Base-by-base conservation (phyloP, 2,113 vertebrate species). In the Poeciliopsis retropinna region DNA sequence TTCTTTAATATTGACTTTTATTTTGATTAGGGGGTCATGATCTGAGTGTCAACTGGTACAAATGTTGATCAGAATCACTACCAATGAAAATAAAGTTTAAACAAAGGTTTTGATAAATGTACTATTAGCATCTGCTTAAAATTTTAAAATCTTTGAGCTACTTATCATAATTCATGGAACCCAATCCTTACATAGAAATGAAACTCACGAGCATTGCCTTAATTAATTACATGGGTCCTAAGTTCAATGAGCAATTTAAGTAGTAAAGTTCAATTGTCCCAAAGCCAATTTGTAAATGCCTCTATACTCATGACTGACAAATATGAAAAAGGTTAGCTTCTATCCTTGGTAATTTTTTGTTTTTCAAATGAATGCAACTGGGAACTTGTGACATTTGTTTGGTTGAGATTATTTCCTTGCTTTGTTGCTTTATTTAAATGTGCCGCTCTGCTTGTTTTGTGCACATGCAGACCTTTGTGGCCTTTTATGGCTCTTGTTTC, bases 401-500 rank as follows among this genome's bases (percentile, higher is more conserved):
- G 4, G 39, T 47, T 47, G 14, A 19, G 15, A 17, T 47, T 47
- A 47, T 15, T 3, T 19, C 19, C 19, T 47, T 47, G 14, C 15
- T 47, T 19, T 47, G 15, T 19, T 44, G 41, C 15, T 14, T 15
- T 14, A 4, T 17, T 44, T 47, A 47, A 30, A 31, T 62, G 27
- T 66, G 27, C 19, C 14, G 29, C 32, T 57, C 31, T 74, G 5
- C 60, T 10, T 30, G 76, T 79, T 72, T 0, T 19, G 68, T 70
- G 67, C 25, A 1, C 27, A 64, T 74, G 74, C 60, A 65, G 71
- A 76, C 67, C 70, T 74, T 47, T 9, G 2, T 34, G 17, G 31
- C 67, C 74, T 73, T 19, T 67, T 77, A 32, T 31, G 27, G 70
- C 69, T 79, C 89, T 67, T 30, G 11, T 84, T 85, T 91, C 87